A percentile compares a stretch with the other conserved stretches of the same genome.
Conservation (phyloP, 2,113 vertebrate genomes). For the Psettodes erumei region DNA sequence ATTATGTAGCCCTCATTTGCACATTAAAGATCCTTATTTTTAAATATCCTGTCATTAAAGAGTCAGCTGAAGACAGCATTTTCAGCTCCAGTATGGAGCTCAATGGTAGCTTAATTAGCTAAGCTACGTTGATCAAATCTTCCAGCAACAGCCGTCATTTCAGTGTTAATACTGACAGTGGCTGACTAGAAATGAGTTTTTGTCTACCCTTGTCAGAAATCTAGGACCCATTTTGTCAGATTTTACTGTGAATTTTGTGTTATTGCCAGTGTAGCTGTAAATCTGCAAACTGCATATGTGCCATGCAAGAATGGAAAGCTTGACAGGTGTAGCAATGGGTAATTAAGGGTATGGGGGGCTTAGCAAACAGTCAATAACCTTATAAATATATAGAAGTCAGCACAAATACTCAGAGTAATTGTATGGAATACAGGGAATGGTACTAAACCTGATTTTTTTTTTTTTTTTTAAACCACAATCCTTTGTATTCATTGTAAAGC, state of each 20-base stretch:
- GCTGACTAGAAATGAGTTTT: neutral
- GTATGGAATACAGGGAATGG: neutral
- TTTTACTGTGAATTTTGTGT: neutral
- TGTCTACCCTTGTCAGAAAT: neutral
- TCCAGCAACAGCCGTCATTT: neutral
- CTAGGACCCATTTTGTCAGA: neutral
- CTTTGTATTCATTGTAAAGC: slow-evolving; percentile 41
- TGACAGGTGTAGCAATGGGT: neutral
- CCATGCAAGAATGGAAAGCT: neutral
- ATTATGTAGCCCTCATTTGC: neutral
- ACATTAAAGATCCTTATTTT: neutral
- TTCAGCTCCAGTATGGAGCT: neutral
- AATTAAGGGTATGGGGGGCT: neutral
- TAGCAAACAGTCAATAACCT: neutral
- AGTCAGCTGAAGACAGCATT: neutral
- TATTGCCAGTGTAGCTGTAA: too few relatives aligned
- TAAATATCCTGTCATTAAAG: neutral
- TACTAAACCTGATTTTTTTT: neutral
- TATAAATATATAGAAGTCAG: neutral
- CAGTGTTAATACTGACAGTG: neutral
- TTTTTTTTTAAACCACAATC: slow-evolving; percentile 12
- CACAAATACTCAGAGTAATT: too few relatives aligned
- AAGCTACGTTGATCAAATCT: neutral
- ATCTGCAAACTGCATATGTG: neutral
- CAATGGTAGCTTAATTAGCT: neutral